Evolutionary conservation across 2,888 invertebrate species (phyloP), one percentile per base, ranked within the genome.

Genomic region (Caprella mutica): DNA sequence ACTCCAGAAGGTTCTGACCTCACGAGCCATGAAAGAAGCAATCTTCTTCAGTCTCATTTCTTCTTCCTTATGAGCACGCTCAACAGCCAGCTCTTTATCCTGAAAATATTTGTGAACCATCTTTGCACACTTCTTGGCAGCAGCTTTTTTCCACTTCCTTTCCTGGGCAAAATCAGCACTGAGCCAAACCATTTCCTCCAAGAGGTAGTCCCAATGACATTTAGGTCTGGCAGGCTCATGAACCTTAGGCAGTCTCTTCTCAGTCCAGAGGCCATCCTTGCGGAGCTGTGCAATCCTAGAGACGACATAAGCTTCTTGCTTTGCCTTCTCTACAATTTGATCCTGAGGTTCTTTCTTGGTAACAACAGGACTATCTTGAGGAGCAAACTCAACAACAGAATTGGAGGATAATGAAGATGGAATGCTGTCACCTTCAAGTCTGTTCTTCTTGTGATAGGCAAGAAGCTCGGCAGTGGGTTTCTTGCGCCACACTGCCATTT

Each of bases 121-220:
- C 17, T 62, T 56, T n/a, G 66, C 67, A 53, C 63, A 59, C 76
- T 89, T 93, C 71, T 88, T 88, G 1, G 94, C 92, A 5, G 91
- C 89, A 59, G 88, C 86, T 73, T 91, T 91, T 71, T 98, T 98
- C 92, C 93, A 94, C 73, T 93, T 94, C 65, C 96, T 80, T 74
- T 99, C 98, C 73, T 93, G 90, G 27, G 88, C 88, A 75, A 98
- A 98, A 76, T 98, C 97, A 38, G 91, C 87, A 35, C 94, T 90
- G 67, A 99, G 78, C 98, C 98, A 98, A 38, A 86, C 86, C 92
- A 96, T 94, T 76, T 98, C 98, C 74, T 98, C 97, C 40, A 99
- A 77, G 65, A 98, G 77, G 74, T 93, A 97, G 75, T 98, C 98
- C 96, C 97, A 97, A 74, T 98, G 97, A 27, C 90, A 85, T 76